These are phyloP conservation scores for Neomorphus geoffroyi DNA, from an alignment of 2,797 vertebrate genomes.

Conservation along the genomic window DNA sequence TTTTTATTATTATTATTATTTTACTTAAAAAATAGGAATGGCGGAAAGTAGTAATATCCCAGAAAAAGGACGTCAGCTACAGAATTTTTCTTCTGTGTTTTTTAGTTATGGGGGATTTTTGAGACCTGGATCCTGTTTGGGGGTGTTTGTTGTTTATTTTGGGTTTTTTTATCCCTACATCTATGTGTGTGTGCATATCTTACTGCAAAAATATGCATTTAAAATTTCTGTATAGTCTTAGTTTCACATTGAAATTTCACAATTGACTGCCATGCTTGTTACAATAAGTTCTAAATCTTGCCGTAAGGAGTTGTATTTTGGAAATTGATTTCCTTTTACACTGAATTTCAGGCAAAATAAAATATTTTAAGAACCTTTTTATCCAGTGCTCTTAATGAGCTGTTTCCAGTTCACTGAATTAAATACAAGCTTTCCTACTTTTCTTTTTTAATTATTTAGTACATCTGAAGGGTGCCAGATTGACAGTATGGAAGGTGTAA, in stretches of 20 bases:
- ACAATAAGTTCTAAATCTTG: slow-evolving; percentile 10
- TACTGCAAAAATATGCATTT: neutral
- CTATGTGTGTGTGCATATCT: neutral
- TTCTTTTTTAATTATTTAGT: slow-evolving; percentile 44
- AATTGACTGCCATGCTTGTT: slow-evolving; percentile 42
- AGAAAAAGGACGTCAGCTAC: neutral
- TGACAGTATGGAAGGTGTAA: neutral
- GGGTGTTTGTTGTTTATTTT: neutral
- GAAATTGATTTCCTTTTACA: slow-evolving; percentile 26
- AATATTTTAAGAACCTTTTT: slow-evolving; percentile 40
- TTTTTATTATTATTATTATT: too few relatives aligned
- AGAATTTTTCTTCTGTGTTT: neutral
- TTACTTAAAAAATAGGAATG: neutral
- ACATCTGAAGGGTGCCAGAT: slow-evolving; percentile 40
- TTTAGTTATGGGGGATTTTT: neutral
- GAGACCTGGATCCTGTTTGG: neutral
- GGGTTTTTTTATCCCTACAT: neutral
- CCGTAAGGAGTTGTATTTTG: slow-evolving; percentile 35
- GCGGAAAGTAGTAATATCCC: neutral
- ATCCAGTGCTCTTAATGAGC: slow-evolving; percentile 32
- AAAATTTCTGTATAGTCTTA: slow-evolving; percentile 19
- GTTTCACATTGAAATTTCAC: slow-evolving; percentile 61
- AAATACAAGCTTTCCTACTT: slow-evolving; percentile 67
- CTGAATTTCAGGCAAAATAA: slow-evolving; percentile 59
- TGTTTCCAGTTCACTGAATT: slow-evolving; percentile 67